Base-by-base conservation (phyloP, 2,113 vertebrate species). In the Sardina pilchardus region DNA sequence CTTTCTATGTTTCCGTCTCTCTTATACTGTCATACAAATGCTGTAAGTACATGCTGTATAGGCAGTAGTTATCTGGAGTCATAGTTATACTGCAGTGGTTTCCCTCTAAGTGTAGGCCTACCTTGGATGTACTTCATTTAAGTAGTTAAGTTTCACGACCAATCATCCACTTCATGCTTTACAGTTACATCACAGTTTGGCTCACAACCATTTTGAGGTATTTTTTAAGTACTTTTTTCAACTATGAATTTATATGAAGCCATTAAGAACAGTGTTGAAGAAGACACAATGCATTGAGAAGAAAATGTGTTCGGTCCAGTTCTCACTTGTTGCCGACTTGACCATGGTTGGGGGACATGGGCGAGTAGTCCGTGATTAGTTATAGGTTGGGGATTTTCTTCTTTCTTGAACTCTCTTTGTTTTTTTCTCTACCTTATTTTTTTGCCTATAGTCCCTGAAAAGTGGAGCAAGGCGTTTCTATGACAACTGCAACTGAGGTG, bases 291-390 rank as follows among this genome's bases (percentile, higher is more conserved):
- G 50, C 14, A 19, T 16, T 21, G 50, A 53, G 16, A 53, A 53
- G 14, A 53, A 21, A 53, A 53, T 12, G 21, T 53, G 19, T 53
- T 53, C 1, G 19, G 50, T 6, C 67, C 34, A 75, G 67, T 71
- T 71, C 63, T 30, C 10, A 12, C 30, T 34, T 36, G 4, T 14
- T n/a, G 30, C 30, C 14, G 30, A 17, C 36, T 34, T 12, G 30
- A 14, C 67, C 67, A 14, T 30, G 10, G 67, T 10, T 30, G 0
- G 30, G 30, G 30, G 67, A 16, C 36, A 36, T 36, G 30, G 67
- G 30, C 67, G 3, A 75, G 26, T 75, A 16, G 67, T 75, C 67
- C 16, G 67, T 75, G 67, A 75, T 75, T 75, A 88, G 84, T 82
- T 43, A 71, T n/a, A 85, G 87, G 4, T 24, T 59, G 42, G 26